Base-by-base conservation (phyloP, 2,888 invertebrate genomes). In the Melolontha melolontha region DNA sequence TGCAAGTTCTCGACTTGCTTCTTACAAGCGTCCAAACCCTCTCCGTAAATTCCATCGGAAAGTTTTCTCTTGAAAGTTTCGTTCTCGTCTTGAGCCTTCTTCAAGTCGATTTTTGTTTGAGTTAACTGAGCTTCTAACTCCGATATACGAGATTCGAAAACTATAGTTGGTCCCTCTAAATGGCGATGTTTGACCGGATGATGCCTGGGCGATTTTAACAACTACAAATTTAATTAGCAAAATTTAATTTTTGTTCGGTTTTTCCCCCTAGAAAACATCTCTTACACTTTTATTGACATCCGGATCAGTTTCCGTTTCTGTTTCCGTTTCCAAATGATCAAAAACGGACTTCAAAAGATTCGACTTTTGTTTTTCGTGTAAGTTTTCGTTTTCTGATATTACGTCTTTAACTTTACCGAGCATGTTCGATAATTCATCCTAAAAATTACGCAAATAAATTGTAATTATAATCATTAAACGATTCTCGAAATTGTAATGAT, bases 361-460 rank as follows among this genome's bases (percentile, higher is more conserved):
- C 68, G 87, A 87, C 80, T 92, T 91, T 76, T 92, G 93, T 63
- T 90, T 91, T 73, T 93, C 93, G 73, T 93, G 93, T 0, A 94
- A 83, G 63, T 90, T 87, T 76, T 94, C 93, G 76, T 94, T 95
- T 83, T 95, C 94, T 7, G 91, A 90, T 72, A 94, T 92, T 11
- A 94, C 93, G 81, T 94, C 94, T 79, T 92, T 92, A 4, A 95
- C 94, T 85, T 94, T 94, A 0, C 90, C 90, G 11, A 94, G 84
- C 12, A 94, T 85, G 76, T 90, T 90, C 72, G 91, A 89, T 6
- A 95, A 82, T 80, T 94, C 94, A 59, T 91, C 92, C 89, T 91
- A 75, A 49, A 17, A 11, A 64, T 1, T 54, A 47, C n/a, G n/a
- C n/a, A n/a, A n/a, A n/a, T n/a, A n/a, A n/a, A n/a, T n/a, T 14